Conservation (phyloP, 2,888 invertebrate genomes). For the Ryuthela nishihirai region DNA sequence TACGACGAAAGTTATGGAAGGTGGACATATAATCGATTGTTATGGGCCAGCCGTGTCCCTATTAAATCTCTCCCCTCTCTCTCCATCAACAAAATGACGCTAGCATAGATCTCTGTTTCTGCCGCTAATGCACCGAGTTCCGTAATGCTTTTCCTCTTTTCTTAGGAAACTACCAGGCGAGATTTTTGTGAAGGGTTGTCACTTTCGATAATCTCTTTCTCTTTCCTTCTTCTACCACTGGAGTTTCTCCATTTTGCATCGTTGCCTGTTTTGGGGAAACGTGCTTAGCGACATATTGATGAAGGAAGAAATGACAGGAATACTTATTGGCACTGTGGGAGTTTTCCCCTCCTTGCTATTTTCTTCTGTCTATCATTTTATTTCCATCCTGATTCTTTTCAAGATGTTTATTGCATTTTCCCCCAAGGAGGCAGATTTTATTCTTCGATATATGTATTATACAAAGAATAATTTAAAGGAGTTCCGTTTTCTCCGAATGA, state of each 20-base stretch:
- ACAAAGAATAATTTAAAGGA: too few relatives aligned
- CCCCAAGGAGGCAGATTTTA: too few relatives aligned
- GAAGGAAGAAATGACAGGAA: conserved; percentile 32
- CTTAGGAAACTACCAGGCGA: conserved; percentile 19
- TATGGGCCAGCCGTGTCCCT: conserved; percentile 34
- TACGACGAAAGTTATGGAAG: conserved; percentile 27
- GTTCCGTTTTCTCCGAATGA: too few relatives aligned
- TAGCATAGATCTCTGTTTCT: conserved; percentile 16
- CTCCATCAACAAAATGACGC: conserved; percentile 38
- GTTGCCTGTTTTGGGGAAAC: conserved; percentile 23
- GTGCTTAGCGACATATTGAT: conserved; percentile 27
- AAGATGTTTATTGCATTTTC: too few relatives aligned
- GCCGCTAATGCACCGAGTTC: conserved; percentile 29
- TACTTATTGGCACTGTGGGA: conserved; percentile 22
- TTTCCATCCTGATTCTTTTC: too few relatives aligned
- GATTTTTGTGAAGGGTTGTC: conserved; percentile 35
- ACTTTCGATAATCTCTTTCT: conserved; percentile 33
- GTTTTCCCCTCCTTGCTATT: neutral
- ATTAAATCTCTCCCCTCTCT: conserved; percentile 30
- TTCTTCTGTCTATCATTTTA: too few relatives aligned
- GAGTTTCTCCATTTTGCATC: conserved; percentile 35
- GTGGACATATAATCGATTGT: conserved; percentile 37
- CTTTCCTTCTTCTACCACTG: conserved; percentile 26
- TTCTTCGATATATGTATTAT: too few relatives aligned
- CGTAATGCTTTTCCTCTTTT: conserved; percentile 2